Conservation (phyloP, 2,797 vertebrate genomes). For the Trachops cirrhosus region DNA sequence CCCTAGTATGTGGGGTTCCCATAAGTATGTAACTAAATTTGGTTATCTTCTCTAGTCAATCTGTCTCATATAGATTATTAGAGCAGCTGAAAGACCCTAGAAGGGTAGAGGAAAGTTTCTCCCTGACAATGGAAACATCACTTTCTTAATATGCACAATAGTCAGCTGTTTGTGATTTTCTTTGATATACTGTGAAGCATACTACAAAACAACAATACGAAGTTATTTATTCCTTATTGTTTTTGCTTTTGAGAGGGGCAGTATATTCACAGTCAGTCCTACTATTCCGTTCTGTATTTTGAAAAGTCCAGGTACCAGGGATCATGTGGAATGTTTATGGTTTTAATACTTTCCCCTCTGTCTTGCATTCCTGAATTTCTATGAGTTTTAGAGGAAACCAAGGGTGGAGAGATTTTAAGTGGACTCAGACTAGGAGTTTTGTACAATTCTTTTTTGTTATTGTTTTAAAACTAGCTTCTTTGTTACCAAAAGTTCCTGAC, state of each 20-base stretch:
- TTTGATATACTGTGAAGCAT: not conserved
- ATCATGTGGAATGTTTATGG: constrained; percentile 7
- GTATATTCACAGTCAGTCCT: not conserved
- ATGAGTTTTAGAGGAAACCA: constrained; percentile 17
- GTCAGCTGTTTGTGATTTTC: constrained; percentile 21
- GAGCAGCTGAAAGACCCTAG: not conserved
- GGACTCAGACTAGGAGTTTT: not conserved
- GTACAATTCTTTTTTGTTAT: constrained; percentile 65
- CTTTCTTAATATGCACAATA: not conserved
- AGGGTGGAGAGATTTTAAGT: constrained; percentile 17
- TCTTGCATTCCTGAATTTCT: constrained; percentile 52
- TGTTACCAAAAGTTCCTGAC: constrained; percentile 55
- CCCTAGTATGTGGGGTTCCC: not conserved
- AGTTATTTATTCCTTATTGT: not conserved
- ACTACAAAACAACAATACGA: not conserved
- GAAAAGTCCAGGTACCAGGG: not conserved
- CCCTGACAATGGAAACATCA: not conserved
- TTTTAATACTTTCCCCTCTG: constrained; percentile 26
- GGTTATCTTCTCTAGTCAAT: not conserved
- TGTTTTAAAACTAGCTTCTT: constrained; percentile 61
- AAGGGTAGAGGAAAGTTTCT: not conserved
- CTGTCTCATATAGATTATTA: not conserved
- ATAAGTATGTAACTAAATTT: not conserved
- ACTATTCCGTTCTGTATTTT: not conserved
- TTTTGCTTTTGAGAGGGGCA: not conserved